Base-by-base conservation (phyloP, 30 jellyfish, hydroid and myxozoan species). In the Aurelia coerulea region DNA sequence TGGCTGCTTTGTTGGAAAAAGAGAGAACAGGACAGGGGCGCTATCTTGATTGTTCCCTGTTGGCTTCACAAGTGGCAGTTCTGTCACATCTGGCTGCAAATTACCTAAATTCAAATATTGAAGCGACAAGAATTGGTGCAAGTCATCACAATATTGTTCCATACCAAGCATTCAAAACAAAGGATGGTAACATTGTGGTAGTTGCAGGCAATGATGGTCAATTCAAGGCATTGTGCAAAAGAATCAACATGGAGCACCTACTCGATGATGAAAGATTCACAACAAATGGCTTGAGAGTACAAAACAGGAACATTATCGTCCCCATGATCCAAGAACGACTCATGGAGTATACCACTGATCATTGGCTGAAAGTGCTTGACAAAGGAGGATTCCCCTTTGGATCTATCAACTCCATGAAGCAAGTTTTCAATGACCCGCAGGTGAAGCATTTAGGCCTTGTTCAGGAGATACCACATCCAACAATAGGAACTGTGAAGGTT, bases 321-420 rank as follows among this genome's bases (percentile, higher is more conserved):
- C 92, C 90, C 16, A 68, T 86, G 67, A 68, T 88, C 46, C 92
- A 82, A 62, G 90, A 60, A 19, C 88, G 97, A 17, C 71, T 94
- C 35, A 18, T 76, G 85, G 85, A 89, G 74, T 84, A 85, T 35
- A 71, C 95, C 35, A 86, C 91, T 1, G 73, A 64, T 10, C 71
- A 94, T 41, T 94, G 99, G 99, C 62, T 94, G 62, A 80, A 84
- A 32, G 78, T 16, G 62, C 74, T 94, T 46, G 95, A 94, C 33
- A 68, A 76, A 49, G 95, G 95, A 3, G 97, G 99, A n/a, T 90
- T 94, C 46, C 99, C 99, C 6, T 94, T 90, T 84, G 99, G 99
- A 34, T 68, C 96, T 5, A 85, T 94, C 68, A 88, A 94, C 58
- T 60, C 91, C 33, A 83, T 94, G 90, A 92, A 76, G 32, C 96